phyloP scores from a whole-genome alignment of 92 coral and sea anemone species.

The Palythoa grandis region DNA sequence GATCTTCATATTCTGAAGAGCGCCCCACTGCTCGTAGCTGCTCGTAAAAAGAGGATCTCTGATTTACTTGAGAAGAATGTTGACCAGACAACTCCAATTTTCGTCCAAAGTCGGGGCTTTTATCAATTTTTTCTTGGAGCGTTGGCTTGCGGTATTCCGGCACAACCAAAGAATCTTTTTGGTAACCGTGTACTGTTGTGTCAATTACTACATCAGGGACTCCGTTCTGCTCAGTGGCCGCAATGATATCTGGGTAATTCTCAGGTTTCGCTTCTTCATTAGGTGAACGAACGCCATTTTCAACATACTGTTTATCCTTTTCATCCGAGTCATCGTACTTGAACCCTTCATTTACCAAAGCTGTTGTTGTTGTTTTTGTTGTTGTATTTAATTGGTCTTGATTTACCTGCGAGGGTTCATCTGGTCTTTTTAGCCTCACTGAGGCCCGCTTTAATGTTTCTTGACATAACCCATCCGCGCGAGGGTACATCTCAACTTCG shows the following conservation, averaged over 20 bases:
- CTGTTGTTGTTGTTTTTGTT: conserved; percentile 8
- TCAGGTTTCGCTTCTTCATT: not conserved
- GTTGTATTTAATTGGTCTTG: not conserved
- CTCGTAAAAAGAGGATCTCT: not conserved
- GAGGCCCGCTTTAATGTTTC: conserved; percentile 29
- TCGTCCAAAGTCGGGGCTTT: conserved; percentile 2
- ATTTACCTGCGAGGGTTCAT: not conserved
- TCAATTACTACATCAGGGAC: conserved; percentile 28
- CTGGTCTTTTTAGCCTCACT: not conserved
- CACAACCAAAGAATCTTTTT: not conserved
- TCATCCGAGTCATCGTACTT: not conserved
- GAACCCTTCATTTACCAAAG: conserved; percentile 26
- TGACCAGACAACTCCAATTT: not conserved
- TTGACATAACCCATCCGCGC: conserved; percentile 30
- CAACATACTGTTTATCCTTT: not conserved
- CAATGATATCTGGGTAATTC: conserved; percentile 30
- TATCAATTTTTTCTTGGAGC: conserved; percentile 13
- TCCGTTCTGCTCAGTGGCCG: conserved; percentile 31
- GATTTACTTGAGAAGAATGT: not conserved
- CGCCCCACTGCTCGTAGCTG: not conserved
- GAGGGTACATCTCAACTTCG: conserved; percentile 8
- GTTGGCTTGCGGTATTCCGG: conserved; percentile 42
- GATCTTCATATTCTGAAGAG: not conserved
- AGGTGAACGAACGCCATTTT: not conserved
- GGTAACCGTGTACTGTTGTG: not conserved